These are phyloP conservation scores for Orbicella faveolata DNA, from an alignment of 64 coral and sea anemone genomes.

Conservation along the genomic window DNA sequence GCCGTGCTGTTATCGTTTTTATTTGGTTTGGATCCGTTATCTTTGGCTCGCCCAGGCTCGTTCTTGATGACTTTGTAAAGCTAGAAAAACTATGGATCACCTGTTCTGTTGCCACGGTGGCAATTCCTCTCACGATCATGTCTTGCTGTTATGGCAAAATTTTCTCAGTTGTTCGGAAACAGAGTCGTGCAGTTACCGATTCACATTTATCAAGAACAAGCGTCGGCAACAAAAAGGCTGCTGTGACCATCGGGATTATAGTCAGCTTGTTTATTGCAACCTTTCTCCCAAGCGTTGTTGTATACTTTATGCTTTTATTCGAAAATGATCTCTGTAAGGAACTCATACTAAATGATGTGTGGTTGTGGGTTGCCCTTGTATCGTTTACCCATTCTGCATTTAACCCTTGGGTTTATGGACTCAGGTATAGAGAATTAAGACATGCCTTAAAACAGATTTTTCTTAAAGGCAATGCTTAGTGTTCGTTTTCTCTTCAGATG, in stretches of 20 bases:
- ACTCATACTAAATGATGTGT: conserved; percentile 4
- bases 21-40: conserved; percentile 24
- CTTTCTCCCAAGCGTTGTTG: conserved; percentile 20
- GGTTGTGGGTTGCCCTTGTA: conserved; percentile 38
- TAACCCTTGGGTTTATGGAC: conserved; percentile 52
- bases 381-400: conserved; percentile 27
- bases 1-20: neutral
- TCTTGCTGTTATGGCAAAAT: conserved; percentile 14
- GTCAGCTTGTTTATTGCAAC: conserved; percentile 3
- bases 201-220: neutral
- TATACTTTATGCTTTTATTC: conserved; percentile 46
- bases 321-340: conserved; percentile 22
- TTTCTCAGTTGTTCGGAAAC: conserved; percentile 3
- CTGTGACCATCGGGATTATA: conserved; percentile 6
- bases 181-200: neutral
- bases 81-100: conserved; percentile 28
- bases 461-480: neutral
- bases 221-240: conserved; percentile 20
- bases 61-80: conserved; percentile 29
- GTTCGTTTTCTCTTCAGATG: too few species aligned
- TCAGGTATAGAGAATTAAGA: conserved; percentile 16
- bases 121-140: conserved; percentile 9
- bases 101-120: conserved; percentile 34
- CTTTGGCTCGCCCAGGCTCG: conserved; percentile 25
- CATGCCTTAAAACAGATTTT: neutral